Conservation (phyloP, 2,797 vertebrate species). For the Tolypeutes matacus region DNA sequence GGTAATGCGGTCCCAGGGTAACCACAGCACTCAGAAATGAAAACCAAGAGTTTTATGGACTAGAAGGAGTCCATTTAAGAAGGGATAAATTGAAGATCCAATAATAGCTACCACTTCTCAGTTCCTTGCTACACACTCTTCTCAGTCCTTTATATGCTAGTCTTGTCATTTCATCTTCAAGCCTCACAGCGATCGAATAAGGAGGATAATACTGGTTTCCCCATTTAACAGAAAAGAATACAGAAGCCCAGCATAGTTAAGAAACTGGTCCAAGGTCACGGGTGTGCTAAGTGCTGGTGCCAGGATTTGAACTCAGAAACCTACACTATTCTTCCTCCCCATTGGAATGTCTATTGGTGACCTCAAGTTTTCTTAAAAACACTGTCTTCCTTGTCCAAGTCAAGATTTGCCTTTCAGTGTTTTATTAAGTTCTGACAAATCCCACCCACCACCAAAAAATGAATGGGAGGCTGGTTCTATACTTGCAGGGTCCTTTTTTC, state of each 20-base stretch:
- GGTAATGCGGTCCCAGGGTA: neutral
- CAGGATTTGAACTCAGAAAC: neutral
- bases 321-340: neutral
- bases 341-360: neutral
- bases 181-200: neutral
- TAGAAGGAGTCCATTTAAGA: neutral
- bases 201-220: neutral
- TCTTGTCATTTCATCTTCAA: neutral
- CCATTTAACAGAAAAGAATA: neutral
- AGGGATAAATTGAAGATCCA: neutral
- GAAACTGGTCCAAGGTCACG: neutral
- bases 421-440: neutral
- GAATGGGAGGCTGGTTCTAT: neutral
- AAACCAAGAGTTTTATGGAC: conserved; percentile 4
- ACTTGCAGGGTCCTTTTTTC: neutral
- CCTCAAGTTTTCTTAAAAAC: neutral
- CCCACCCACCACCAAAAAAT: neutral
- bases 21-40: conserved; percentile 23
- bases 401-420: neutral
- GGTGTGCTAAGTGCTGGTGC: accelerated
- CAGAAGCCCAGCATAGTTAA: neutral
- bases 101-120: neutral
- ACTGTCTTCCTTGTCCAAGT: neutral
- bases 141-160: neutral
- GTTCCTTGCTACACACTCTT: neutral